Conservation (phyloP, 2,113 vertebrate genomes). For the Ailurus styani region DNA sequence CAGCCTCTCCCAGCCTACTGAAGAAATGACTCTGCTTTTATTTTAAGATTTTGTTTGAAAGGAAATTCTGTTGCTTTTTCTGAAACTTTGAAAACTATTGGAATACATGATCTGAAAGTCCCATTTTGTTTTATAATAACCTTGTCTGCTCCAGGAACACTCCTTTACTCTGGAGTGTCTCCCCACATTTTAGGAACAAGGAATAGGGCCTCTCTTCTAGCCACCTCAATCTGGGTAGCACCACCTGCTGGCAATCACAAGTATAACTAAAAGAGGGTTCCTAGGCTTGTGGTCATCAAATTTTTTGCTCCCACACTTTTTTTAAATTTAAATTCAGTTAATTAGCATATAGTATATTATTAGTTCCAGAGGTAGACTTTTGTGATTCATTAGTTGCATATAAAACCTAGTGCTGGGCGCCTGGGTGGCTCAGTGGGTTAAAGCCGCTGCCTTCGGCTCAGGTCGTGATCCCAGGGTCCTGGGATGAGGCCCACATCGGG, state of each 20-base stretch:
- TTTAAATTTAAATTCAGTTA: neutral
- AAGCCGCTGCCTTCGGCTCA: too few species aligned
- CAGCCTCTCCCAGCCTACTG: neutral
- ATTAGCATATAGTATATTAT: neutral
- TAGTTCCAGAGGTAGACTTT: neutral
- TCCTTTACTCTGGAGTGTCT: neutral
- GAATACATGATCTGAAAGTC: neutral
- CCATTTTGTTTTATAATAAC: neutral
- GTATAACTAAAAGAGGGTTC: neutral
- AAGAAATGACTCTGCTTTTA: neutral
- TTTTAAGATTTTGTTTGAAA: constrained; percentile 9
- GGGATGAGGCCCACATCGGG: too few species aligned
- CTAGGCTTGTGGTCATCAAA: neutral
- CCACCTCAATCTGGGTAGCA: neutral
- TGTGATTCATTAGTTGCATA: neutral
- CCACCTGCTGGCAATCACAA: constrained; percentile 19
- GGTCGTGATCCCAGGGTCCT: too few species aligned
- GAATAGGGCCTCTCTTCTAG: neutral
- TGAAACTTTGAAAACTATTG: neutral
- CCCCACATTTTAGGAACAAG: neutral
- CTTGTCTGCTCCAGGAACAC: neutral
- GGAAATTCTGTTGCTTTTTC: neutral
- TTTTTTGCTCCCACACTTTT: neutral
- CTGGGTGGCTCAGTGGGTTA: too few species aligned
- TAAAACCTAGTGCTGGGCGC: neutral